phyloP scores from a whole-genome alignment of 2,797 vertebrate genomes.

The Brachymystax lenok region DNA sequence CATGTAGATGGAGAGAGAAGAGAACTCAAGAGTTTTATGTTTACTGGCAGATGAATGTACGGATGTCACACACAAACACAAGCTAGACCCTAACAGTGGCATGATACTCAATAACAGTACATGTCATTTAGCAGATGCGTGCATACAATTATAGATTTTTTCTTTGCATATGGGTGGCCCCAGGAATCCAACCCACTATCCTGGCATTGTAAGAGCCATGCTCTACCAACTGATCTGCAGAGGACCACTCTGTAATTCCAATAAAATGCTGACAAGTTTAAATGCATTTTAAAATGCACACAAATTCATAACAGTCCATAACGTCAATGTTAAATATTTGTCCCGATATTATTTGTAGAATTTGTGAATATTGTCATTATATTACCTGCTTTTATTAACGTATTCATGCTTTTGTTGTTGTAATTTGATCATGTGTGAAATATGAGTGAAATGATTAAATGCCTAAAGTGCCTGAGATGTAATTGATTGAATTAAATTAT shows the following conservation, averaged over 20 bases:
- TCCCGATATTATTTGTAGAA: conserved; percentile 5
- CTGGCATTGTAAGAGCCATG: too few species aligned
- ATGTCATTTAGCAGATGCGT: too few species aligned
- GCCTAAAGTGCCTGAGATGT: conserved; percentile 21
- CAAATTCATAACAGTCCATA: neutral
- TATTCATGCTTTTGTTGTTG: conserved; percentile 45
- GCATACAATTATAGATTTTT: too few species aligned
- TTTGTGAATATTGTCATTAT: conserved; percentile 16
- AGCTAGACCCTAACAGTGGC: neutral
- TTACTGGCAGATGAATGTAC: conserved; percentile 34
- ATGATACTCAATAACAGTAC: neutral
- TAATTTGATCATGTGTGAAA: conserved; percentile 12
- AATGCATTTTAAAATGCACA: too few species aligned
- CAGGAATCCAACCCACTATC: too few species aligned
- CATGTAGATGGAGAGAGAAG: conserved; percentile 49
- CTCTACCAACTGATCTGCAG: too few species aligned
- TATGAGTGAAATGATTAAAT: conserved; percentile 15
- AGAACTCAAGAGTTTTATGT: conserved; percentile 9
- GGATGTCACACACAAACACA: neutral
- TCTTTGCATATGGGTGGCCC: too few species aligned
- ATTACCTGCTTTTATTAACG: conserved; percentile 50
- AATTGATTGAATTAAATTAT: conserved; percentile 32
- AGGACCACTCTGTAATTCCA: too few species aligned
- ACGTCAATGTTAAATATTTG: neutral
- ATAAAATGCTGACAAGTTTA: too few species aligned